A percentile compares a stretch with the other conserved stretches of the same genome.
These are phyloP conservation scores for Scatophagus argus DNA, from an alignment of 2,113 vertebrate species.

Conservation along the genomic window DNA sequence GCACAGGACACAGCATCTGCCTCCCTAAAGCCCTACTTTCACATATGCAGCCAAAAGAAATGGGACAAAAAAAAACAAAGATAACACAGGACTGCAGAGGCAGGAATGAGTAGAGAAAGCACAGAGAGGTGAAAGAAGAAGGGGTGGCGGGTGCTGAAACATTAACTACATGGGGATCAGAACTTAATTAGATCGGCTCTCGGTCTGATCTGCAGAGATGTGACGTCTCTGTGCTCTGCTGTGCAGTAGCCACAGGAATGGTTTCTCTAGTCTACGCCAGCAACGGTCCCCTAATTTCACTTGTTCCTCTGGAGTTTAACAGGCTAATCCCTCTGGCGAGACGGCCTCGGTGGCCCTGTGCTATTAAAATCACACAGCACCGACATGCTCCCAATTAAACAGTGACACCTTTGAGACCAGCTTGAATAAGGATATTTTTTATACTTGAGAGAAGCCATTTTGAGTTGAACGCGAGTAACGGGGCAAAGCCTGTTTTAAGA, in stretches of 20 bases:
- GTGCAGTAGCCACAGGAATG: constrained; percentile 22
- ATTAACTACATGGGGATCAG: constrained; percentile 20
- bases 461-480: constrained; percentile 28
- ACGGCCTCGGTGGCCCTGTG: constrained; percentile 1
- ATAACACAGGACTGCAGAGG: not conserved
- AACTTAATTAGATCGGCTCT: constrained; percentile 51
- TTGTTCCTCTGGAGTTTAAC: constrained; percentile 52
- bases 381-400: constrained; percentile 57
- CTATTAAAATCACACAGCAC: constrained; percentile 49
- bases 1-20: constrained; percentile 56
- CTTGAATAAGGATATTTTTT: constrained; percentile 18
- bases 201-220: constrained; percentile 27
- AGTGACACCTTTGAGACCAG: not conserved
- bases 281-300: constrained; percentile 32
- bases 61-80: not conserved
- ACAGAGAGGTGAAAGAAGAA: not conserved
- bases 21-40: constrained; percentile 66
- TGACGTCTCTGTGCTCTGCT: constrained; percentile 7
- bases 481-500: not conserved
- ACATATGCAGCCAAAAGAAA: constrained; percentile 38
- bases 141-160: not conserved
- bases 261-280: constrained; percentile 11
- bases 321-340: constrained; percentile 43
- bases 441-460: constrained; percentile 27
- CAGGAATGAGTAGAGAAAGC: not conserved